Percentiles rank a stretch among this genome's conserved stretches.
Evolutionary conservation across 2,888 invertebrate species (phyloP).

Genomic region (Falcaria lacertinaria): DNA sequence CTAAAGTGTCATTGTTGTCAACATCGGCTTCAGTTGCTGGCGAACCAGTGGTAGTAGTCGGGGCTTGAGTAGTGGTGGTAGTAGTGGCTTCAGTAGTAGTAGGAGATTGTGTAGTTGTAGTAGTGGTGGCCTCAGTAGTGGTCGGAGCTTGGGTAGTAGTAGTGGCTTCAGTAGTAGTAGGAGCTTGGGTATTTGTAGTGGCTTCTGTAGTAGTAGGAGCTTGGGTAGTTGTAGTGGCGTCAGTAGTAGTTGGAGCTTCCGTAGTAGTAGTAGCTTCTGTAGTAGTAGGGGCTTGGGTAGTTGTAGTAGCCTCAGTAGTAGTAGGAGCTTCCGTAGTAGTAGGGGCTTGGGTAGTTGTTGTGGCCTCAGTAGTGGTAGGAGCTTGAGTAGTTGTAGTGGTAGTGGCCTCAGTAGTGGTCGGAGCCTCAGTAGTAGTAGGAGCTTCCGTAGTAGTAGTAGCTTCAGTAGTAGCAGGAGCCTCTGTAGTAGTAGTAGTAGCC

Average conservation of each 20-base stretch:
- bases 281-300: not conserved
- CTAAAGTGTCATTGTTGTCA: conserved; percentile 7
- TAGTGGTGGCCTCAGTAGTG: conserved; percentile 5
- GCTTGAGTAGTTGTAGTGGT: conserved; percentile 8
- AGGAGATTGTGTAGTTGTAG: not conserved
- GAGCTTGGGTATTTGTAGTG: conserved; percentile 6
- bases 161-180: conserved; percentile 5
- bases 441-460: conserved; percentile 4
- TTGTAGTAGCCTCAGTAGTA: not conserved
- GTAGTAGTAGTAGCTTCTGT: conserved; percentile 5
- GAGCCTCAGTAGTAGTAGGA: conserved; percentile 10
- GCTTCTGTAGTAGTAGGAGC: conserved; percentile 7
- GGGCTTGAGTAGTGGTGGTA: conserved; percentile 6
- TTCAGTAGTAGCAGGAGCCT: not conserved
- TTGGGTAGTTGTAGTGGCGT: conserved; percentile 6
- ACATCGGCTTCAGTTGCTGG: conserved; percentile 2
- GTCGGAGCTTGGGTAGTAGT: conserved; percentile 6
- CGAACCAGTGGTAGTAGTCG: conserved; percentile 3
- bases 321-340: conserved; percentile 2
- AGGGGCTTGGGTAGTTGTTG: conserved; percentile 8
- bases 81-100: not conserved
- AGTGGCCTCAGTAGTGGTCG: conserved; percentile 5
- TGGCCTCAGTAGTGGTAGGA: conserved; percentile 9
- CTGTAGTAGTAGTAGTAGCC: not conserved
- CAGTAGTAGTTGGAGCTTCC: conserved; percentile 1